A percentile compares a stretch with the other conserved stretches of the same genome.
These are phyloP conservation scores for Oophaga pumilio DNA, from an alignment of 2,113 vertebrate species.

Conservation along the genomic window DNA sequence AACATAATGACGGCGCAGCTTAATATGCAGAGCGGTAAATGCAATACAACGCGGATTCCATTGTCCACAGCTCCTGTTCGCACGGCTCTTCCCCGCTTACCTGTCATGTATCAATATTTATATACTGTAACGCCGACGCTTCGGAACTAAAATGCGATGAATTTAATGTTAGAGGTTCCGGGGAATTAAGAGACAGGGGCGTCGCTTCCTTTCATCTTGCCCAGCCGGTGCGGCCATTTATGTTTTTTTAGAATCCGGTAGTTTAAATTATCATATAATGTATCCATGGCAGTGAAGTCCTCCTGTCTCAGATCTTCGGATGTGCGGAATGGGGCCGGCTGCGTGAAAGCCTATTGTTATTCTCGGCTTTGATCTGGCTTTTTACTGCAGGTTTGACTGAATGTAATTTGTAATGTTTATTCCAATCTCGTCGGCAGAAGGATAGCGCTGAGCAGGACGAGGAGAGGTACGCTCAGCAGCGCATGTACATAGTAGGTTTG, in stretches of 20 bases:
- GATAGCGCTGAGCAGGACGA: background rate
- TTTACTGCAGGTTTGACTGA: constrained; percentile 5
- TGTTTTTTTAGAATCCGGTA: background rate
- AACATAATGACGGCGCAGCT: background rate
- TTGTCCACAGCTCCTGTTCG: background rate
- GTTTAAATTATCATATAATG: background rate
- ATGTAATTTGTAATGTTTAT: constrained; percentile 19
- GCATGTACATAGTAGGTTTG: too few species aligned
- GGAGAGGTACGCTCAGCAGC: background rate
- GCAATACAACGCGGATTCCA: background rate
- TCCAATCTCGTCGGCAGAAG: background rate
- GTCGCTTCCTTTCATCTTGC: constrained; percentile 21
- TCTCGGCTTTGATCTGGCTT: constrained; percentile 33
- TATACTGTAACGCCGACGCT: background rate
- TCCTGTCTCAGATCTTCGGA: constrained; percentile 5
- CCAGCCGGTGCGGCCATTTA: background rate
- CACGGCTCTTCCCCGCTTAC: background rate
- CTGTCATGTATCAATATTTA: constrained; percentile 21
- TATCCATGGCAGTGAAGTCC: constrained; percentile 11
- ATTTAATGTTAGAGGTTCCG: background rate
- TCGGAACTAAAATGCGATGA: constrained; percentile 6
- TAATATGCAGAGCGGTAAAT: background rate
- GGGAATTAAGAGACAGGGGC: background rate
- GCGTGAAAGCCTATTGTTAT: constrained; percentile 21
- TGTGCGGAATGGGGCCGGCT: constrained; percentile 1